Evolutionary conservation across 1,140 invertebrate genomes (phyloP).

Genomic region (Drosophila setifemur): DNA sequence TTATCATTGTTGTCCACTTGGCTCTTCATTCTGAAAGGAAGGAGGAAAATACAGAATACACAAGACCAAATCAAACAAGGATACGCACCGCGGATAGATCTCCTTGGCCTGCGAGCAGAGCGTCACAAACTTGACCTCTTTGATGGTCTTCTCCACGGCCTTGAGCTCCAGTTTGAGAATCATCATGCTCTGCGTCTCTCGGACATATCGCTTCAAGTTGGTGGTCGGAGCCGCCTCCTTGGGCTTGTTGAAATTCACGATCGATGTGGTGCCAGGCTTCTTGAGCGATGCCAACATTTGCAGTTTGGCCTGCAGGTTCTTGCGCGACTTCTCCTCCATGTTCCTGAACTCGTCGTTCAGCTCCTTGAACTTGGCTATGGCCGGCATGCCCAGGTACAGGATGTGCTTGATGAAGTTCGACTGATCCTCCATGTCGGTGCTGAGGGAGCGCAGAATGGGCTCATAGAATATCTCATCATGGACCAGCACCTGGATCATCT

Average conservation of each 20-base stretch:
- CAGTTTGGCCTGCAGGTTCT: constrained; percentile 59
- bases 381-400: constrained; percentile 71
- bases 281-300: constrained; percentile 47
- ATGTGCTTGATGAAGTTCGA: constrained; percentile 76
- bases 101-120: constrained; percentile 69
- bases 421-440: constrained; percentile 74
- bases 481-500: constrained; percentile 70
- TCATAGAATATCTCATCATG: constrained; percentile 80
- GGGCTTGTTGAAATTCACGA: background rate
- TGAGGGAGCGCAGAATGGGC: constrained; percentile 70
- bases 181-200: constrained; percentile 74
- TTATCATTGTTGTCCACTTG: constrained; percentile 77
- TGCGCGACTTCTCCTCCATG: constrained; percentile 59
- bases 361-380: constrained; percentile 68
- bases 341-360: constrained; percentile 56
- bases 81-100: constrained; percentile 67
- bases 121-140: constrained; percentile 70
- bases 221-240: constrained; percentile 22
- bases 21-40: constrained; percentile 65
- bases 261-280: background rate
- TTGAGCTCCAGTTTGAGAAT: constrained; percentile 66
- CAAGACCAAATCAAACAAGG: background rate
- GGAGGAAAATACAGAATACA: background rate
- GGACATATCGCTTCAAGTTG: constrained; percentile 64
- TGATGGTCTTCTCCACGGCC: constrained; percentile 66